Evolutionary conservation across 2,113 vertebrate species (phyloP).

Genomic region (Melanostigma gelatinosum): DNA sequence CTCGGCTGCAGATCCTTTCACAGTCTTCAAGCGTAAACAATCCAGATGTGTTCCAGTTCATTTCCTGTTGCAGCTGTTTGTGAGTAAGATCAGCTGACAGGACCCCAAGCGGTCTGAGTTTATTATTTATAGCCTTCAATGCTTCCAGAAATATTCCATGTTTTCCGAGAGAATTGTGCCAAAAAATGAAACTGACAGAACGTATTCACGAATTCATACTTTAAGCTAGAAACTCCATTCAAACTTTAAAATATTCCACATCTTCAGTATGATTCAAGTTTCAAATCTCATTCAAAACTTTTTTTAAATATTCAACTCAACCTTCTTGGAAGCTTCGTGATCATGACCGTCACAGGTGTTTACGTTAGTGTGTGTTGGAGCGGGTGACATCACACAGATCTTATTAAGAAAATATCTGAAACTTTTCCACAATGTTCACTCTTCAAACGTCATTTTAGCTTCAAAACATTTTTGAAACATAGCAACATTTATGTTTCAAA

Average conservation of each 20-base stretch:
- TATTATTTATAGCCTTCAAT: background rate
- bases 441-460: background rate
- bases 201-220: background rate
- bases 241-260: background rate
- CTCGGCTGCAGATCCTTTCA: background rate
- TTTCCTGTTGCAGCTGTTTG: no score
- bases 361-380: background rate
- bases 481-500: no score
- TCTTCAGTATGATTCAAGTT: background rate
- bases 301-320: background rate
- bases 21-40: background rate
- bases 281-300: background rate
- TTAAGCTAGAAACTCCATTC: background rate
- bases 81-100: background rate
- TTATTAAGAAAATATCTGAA: no score
- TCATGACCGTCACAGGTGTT: background rate
- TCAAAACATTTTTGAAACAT: no score
- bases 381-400: background rate
- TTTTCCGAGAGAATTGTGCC: background rate
- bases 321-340: background rate
- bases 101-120: background rate
- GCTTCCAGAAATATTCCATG: background rate
- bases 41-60: background rate
- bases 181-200: background rate
- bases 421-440: background rate